Evolutionary conservation across 2,113 vertebrate genomes (phyloP), one percentile per base, ranked within the genome.

Genomic region (Vanacampus margaritifer): DNA sequence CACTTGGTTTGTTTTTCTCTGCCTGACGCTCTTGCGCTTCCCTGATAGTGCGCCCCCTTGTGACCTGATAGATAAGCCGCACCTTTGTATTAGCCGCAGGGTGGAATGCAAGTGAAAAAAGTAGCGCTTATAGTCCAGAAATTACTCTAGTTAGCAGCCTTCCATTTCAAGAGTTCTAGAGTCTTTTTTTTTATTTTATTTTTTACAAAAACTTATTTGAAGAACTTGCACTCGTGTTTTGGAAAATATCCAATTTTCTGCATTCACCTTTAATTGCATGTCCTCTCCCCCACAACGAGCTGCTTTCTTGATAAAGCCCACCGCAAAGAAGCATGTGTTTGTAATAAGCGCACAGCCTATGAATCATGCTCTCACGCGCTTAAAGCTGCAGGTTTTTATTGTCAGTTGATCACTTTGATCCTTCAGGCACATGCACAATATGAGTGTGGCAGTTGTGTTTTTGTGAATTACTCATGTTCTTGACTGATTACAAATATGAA

Each of bases 321-420:
- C 62, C 74, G 32, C 64, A 78, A 79, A 37, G 62, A 74, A 63
- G 64, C 80, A 83, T 39, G 17, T 72, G 81, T 79, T 80, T 70
- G 62, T 50, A 85, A 81, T 87, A 77, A 82, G 13, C 2, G 8
- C 5, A 56, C 67, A 64, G 72, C 24, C 70, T 28, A 61, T 81
- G 59, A 86, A 69, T 85, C 69, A 77, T 23, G 13, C 58, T 54
- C 67, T 82, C 68, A 75, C 17, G 16, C 54, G 46, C 69, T 75
- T 68, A 46, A 45, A 66, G 58, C 59, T 67, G 46, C 65, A 43
- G 46, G 36, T 35, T 67, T 72, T 71, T 36, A 53, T 37, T 23
- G 28, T 71, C 56, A 51, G 46, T 48, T 57, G 59, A 21, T 32
- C 5, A 16, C 63, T 69, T 74, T 75, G 66, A 80, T 70, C 56